phyloP scores from a whole-genome alignment of 2,888 invertebrate species.

The Drosophila fungiperda region DNA sequence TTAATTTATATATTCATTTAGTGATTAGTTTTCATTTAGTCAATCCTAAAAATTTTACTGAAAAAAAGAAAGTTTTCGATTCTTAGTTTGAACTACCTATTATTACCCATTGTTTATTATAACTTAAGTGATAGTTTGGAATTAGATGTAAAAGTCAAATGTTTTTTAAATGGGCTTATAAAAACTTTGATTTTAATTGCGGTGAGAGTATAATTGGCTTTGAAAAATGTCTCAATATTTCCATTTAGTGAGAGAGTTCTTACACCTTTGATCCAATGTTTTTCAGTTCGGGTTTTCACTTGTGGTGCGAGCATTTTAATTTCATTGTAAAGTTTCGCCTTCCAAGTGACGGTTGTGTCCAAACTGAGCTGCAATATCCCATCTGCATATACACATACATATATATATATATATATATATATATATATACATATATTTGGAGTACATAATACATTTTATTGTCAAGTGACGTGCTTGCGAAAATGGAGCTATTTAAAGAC shows the following conservation, averaged over 20 bases:
- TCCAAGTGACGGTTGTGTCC: constrained; percentile 70
- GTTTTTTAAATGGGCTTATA: constrained; percentile 4
- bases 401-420: constrained; percentile 20
- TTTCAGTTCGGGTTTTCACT: constrained; percentile 41
- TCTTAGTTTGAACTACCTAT: background rate
- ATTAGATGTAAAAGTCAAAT: constrained; percentile 12
- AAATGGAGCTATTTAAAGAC: constrained; percentile 60
- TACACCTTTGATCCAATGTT: constrained; percentile 66
- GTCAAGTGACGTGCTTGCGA: constrained; percentile 13
- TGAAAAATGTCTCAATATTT: constrained; percentile 16
- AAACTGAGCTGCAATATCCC: constrained; percentile 18
- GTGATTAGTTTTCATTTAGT: background rate
- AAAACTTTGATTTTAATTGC: background rate
- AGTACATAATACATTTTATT: constrained; percentile 8
- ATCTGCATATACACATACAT: constrained; percentile 19
- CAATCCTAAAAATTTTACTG: background rate
- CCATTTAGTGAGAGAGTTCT: constrained; percentile 25
- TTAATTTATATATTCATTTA: background rate
- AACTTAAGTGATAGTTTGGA: constrained; percentile 21
- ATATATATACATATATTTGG: constrained; percentile 5
- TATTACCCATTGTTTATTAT: background rate
- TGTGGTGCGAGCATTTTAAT: constrained; percentile 37
- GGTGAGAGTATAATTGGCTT: constrained; percentile 27
- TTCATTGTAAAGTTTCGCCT: constrained; percentile 62
- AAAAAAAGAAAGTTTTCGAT: too few relatives aligned